phyloP scores from a whole-genome alignment of 2,797 vertebrate species.

The Pachyuromys duprasi region DNA sequence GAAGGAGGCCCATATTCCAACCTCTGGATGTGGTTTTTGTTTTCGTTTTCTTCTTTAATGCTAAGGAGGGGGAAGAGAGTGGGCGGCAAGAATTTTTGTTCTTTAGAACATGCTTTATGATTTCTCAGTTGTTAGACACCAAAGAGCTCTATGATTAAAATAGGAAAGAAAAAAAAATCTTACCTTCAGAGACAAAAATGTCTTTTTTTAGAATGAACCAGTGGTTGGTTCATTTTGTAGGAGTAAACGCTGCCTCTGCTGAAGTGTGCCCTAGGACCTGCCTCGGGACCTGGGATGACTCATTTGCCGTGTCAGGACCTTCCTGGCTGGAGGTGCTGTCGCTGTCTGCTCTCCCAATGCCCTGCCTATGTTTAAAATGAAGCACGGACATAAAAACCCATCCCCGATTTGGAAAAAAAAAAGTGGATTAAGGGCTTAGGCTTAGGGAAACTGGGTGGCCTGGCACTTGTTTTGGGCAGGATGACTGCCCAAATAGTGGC shows the following conservation, averaged over 20 bases:
- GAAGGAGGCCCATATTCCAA: neutral
- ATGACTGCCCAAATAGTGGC: neutral
- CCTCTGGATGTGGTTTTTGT: neutral
- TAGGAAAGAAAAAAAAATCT: neutral
- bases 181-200: neutral
- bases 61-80: neutral
- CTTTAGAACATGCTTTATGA: slow-evolving; percentile 27
- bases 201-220: neutral
- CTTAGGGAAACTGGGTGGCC: neutral
- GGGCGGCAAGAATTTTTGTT: neutral
- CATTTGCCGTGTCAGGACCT: neutral
- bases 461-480: neutral
- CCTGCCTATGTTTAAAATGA: slow-evolving; percentile 12
- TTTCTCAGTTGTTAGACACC: slow-evolving; percentile 1
- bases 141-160: neutral
- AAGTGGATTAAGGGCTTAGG: neutral
- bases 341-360: neutral
- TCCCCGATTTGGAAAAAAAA: neutral
- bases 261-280: neutral
- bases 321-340: neutral
- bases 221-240: neutral
- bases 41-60: neutral
- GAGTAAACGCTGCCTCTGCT: neutral
- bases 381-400: neutral
- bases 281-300: neutral